Percentiles rank a stretch among this genome's conserved stretches.
These are phyloP conservation scores for Anastrepha obliqua DNA, from an alignment of 1,140 invertebrate genomes.

Conservation along the genomic window DNA sequence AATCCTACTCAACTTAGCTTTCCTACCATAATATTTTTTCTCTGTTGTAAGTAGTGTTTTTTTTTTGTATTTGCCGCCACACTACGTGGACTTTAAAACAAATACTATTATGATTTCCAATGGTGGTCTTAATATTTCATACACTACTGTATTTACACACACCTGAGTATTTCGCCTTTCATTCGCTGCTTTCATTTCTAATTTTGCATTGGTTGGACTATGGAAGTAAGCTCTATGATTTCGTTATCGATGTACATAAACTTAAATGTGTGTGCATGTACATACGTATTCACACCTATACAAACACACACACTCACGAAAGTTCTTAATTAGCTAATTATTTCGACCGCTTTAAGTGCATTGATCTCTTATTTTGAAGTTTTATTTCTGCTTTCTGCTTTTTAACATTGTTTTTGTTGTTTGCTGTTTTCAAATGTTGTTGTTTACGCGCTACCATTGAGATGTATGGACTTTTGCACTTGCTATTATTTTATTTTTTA, in stretches of 20 bases:
- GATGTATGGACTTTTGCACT: conserved; percentile 13
- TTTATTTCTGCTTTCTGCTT: too few relatives aligned
- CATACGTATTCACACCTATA: neutral
- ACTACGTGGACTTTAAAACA: too few relatives aligned
- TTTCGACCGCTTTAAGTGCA: conserved; percentile 37
- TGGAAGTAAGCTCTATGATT: too few relatives aligned
- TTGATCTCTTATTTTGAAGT: conserved; percentile 26
- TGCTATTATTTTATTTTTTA: neutral
- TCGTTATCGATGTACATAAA: neutral
- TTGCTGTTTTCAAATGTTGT: neutral
- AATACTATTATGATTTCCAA: too few relatives aligned
- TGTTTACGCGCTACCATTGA: neutral
- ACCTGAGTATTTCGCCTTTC: neutral
- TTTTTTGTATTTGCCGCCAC: too few relatives aligned
- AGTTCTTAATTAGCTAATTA: conserved; percentile 31
- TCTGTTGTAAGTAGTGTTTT: too few relatives aligned
- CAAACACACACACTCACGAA: too few relatives aligned
- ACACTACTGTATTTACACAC: neutral
- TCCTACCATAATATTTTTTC: too few relatives aligned
- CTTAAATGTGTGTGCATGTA: neutral
- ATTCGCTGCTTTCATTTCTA: neutral
- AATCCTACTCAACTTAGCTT: too few relatives aligned
- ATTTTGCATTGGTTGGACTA: neutral
- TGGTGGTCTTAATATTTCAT: too few relatives aligned
- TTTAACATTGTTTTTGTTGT: neutral